These are phyloP conservation scores for Digitonthophagus gazella DNA, from an alignment of 2,888 invertebrate species.

Conservation along the genomic window DNA sequence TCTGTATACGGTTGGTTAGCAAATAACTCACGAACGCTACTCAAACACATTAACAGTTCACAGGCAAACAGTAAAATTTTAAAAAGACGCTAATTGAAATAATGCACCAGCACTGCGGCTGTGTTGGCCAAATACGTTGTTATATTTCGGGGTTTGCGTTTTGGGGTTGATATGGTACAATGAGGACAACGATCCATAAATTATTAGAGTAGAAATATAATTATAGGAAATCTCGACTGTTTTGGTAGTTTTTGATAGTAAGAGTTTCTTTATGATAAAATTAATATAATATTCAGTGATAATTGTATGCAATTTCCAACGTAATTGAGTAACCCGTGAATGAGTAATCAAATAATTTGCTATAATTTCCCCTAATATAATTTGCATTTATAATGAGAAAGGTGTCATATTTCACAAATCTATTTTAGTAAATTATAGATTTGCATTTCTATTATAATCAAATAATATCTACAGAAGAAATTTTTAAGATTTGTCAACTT, in stretches of 20 bases:
- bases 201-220: neutral
- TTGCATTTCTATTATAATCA: neutral
- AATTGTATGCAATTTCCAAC: neutral
- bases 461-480: no score
- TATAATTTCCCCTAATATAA: neutral
- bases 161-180: no score
- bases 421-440: neutral
- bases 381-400: neutral
- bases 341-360: neutral
- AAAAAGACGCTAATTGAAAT: conserved; percentile 29
- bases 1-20: conserved; percentile 29
- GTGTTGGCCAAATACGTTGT: neutral
- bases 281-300: neutral
- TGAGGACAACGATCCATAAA: neutral
- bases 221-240: no score
- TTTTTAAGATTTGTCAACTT: no score
- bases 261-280: no score
- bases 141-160: neutral
- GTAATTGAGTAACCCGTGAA: neutral
- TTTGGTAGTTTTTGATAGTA: no score
- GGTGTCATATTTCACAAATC: neutral
- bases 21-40: conserved; percentile 30
- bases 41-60: conserved; percentile 30
- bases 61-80: conserved; percentile 30
- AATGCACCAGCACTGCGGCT: conserved; percentile 23